Evolutionary conservation across 2,888 invertebrate species (phyloP).

Genomic region (Rhingia campestris): DNA sequence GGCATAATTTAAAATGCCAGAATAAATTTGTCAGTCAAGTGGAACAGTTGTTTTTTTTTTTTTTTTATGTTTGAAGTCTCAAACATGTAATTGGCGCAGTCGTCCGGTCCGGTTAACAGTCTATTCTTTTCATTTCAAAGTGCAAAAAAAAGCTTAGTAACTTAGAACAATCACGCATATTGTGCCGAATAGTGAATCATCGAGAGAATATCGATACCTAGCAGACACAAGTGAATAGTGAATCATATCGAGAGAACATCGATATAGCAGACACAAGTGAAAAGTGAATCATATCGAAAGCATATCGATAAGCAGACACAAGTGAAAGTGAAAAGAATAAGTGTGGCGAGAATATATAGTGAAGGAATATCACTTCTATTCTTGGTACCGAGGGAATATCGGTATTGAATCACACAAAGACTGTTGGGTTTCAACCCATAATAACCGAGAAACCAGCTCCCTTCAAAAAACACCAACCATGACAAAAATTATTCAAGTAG

Average conservation of each 20-base stretch:
- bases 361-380: background rate
- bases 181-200: background rate
- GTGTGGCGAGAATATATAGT: background rate
- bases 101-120: background rate
- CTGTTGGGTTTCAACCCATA: constrained; percentile 3
- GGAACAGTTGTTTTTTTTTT: background rate
- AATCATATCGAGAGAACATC: too few species aligned
- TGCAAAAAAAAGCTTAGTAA: background rate
- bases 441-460: too few species aligned
- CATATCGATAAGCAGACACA: background rate
- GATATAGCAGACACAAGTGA: background rate
- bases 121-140: background rate
- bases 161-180: background rate
- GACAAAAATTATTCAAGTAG: background rate
- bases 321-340: background rate
- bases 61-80: background rate
- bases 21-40: background rate
- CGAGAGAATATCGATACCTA: background rate
- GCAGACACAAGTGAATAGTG: background rate
- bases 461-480: background rate
- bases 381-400: background rate
- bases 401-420: background rate
- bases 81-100: background rate
- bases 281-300: background rate
- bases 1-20: background rate